A percentile compares a stretch with the other conserved stretches of the same genome.
Conservation (phyloP, 2,113 vertebrate species). For the Erinaceus europaeus region DNA sequence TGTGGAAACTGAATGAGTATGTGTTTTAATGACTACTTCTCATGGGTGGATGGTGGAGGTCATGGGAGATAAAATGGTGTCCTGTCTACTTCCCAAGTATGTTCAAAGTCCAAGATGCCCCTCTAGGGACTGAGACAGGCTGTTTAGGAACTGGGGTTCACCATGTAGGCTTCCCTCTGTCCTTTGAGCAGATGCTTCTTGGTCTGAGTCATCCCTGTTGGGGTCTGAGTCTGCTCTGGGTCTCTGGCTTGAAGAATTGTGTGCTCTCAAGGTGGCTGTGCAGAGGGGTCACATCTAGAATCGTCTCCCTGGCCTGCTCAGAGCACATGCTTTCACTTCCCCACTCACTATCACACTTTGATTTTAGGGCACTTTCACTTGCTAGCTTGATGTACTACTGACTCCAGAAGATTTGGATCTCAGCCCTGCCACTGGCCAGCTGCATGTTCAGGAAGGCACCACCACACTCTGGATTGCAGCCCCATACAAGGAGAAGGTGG, state of each 20-base stretch:
- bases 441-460: not conserved
- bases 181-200: too few species aligned
- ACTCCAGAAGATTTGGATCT: not conserved
- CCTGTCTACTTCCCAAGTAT: not conserved
- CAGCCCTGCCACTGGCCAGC: not conserved
- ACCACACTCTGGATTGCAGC: too few species aligned
- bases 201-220: too few species aligned
- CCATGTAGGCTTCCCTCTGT: not conserved
- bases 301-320: too few species aligned
- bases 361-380: not conserved
- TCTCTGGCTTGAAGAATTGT: not conserved
- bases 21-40: rapidly evolving
- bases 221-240: not conserved
- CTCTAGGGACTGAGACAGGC: not conserved
- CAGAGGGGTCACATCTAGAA: rapidly evolving
- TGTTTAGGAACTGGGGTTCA: rapidly evolving
- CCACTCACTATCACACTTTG: not conserved
- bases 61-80: not conserved
- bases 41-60: rapidly evolving
- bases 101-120: not conserved
- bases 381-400: rapidly evolving
- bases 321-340: too few species aligned
- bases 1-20: not conserved
- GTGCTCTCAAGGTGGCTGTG: not conserved
- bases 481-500: too few species aligned